phyloP scores from a whole-genome alignment of 2,797 vertebrate genomes.

The Peromyscus aztecus region DNA sequence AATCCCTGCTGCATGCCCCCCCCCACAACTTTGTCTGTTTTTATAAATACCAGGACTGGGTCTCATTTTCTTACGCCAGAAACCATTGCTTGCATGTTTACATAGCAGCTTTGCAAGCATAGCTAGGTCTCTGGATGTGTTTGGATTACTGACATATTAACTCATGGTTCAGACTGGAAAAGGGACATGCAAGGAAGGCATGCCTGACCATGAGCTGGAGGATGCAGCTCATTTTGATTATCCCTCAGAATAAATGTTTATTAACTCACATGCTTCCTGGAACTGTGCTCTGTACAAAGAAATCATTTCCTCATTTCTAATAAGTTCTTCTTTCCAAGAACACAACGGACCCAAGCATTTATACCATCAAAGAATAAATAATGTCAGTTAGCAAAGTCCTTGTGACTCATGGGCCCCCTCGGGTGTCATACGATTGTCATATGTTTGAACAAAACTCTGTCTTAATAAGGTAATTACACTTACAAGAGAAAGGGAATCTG shows the following conservation, averaged over 20 bases:
- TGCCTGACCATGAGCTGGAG: neutral
- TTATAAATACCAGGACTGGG: neutral
- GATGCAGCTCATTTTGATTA: neutral
- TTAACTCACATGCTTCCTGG: neutral
- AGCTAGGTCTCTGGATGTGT: neutral
- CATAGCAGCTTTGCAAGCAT: neutral
- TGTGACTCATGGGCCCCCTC: neutral
- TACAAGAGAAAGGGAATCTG: neutral
- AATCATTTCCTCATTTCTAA: conserved; percentile 5
- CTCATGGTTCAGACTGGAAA: neutral
- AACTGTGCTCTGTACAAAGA: neutral
- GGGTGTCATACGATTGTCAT: neutral
- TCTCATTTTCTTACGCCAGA: conserved; percentile 13
- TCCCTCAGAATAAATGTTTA: neutral
- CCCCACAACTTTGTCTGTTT: neutral
- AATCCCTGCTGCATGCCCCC: too few relatives aligned
- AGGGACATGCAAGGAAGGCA: neutral
- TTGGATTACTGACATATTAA: neutral
- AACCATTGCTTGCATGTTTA: neutral
- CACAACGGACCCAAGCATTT: conserved; percentile 15
- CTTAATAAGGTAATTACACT: neutral
- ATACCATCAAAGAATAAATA: conserved; percentile 17
- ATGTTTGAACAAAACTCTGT: neutral
- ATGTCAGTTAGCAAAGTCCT: neutral
- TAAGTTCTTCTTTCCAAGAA: conserved; percentile 37